Conservation (phyloP, 2,888 invertebrate genomes). For the Cryptocephalus moraei region DNA sequence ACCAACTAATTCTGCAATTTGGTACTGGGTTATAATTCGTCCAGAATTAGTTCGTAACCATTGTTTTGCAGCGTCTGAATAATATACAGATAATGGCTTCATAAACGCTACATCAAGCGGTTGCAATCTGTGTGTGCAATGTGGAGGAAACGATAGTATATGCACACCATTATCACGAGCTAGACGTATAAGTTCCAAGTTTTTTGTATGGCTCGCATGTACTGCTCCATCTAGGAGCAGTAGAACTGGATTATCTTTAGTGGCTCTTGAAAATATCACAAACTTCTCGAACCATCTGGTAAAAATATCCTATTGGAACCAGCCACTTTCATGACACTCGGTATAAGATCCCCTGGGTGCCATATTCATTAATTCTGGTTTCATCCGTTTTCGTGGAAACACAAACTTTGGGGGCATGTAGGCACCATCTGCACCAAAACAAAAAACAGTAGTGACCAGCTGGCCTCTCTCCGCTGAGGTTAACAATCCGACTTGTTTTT, state of each 20-base stretch:
- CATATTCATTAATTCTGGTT: neutral
- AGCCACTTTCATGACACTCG: neutral
- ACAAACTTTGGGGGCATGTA: neutral
- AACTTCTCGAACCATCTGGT: neutral
- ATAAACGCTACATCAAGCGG: neutral
- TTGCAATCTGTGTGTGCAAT: neutral
- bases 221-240: too few relatives aligned
- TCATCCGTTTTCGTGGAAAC: neutral
- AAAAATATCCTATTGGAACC: neutral
- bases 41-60: too few relatives aligned
- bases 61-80: neutral
- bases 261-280: neutral
- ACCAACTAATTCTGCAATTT: too few relatives aligned
- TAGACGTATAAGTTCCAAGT: neutral
- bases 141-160: neutral
- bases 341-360: neutral
- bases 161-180: neutral
- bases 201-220: neutral
- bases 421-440: neutral
- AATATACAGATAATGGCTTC: too few relatives aligned
- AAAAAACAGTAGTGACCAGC: neutral
- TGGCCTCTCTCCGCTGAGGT: neutral
- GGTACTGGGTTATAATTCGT: neutral
- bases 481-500: neutral
- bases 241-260: neutral